Base-by-base conservation (phyloP, 2,113 vertebrate species). In the Hippocampus mohnikei region DNA sequence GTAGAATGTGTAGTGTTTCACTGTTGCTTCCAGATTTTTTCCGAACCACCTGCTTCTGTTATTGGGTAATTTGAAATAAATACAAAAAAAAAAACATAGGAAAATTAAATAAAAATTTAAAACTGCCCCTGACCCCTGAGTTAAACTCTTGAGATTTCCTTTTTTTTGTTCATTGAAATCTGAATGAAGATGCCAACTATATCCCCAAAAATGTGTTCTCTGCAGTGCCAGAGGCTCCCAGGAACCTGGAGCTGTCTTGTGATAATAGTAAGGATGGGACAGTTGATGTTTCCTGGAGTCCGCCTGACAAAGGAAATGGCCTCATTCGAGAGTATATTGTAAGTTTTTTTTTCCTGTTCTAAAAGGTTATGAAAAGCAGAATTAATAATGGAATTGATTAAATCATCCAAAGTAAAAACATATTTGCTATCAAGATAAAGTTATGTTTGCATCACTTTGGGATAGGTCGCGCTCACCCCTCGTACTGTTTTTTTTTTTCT, bases 241-340 rank as follows among this genome's bases (percentile, higher is more conserved):
- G 87, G 55, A 92, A 93, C 67, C 94, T 98, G 40, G 95, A 98
- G 89, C 89, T 99, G 60, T 89, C 90, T 0, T 91, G 93, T 76
- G 93, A 92, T 52, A 92, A 90, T 1, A 90, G 91, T 16, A 90
- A 90, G 18, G 94, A 95, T 5, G 94, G 94, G 0, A 94, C 91
- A 1, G 93, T 99, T 48, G 56, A 82, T 1, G 88, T 90, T 20
- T 89, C 83, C 74, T 99, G 97, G 97, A 88, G 80, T 0, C 89
- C 94, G 1, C 97, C 97, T 0, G 73, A 90, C 67, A 94, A 95
- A 0, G 50, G 92, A 21, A 95, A 96, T 0, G 96, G 97, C 62
- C 92, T 98, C 72, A 91, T 99, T 64, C 92, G 96, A 60, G 96
- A 98, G 69, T 99, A 97, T 84, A 93, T 98, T 0, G 97, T 98